Evolutionary conservation across 2,797 vertebrate species (phyloP), one percentile per base, ranked within the genome.

Genomic region (Molossus alvarezi): DNA sequence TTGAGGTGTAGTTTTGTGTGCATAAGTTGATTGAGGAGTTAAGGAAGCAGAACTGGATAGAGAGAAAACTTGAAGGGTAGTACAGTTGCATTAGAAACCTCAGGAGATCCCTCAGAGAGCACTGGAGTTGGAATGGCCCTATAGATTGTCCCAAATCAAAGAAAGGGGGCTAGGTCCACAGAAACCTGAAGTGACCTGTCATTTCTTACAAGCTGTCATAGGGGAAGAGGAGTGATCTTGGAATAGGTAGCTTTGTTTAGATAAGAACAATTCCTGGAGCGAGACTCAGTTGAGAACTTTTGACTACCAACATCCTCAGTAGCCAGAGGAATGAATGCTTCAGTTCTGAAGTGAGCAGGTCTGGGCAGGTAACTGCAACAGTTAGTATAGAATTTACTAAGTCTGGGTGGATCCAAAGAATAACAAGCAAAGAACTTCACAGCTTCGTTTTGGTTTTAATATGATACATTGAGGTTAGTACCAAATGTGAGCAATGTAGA

Each of bases 81-180:
- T 21, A 7, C 1, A 11, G 23, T 37, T 51, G n/a, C 3, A 14
- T 11, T 0, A 0, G 41, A 62, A 27, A 8, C 4, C 25, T 84
- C n/a, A 3, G 23, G 3, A 62, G 29, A 27, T 1, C 17, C 6
- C 17, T 21, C 20, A 4, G 5, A 5, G 14, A 80, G 13, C 51
- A 9, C 6, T 73, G 5, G 45, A 65, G 1, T 23, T 55, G 23
- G 15, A 9, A 20, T 2, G 21, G 27, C 71, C 41, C 12, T 25
- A 10, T 0, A 10, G 13, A 1, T 23, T 86, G n/a, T 77, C 33
- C 7, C 9, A 69, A 14, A 60, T 55, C 6, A 29, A 81, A 62
- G 11, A 41, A 64, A 64, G 73, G 64, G 20, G 9, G 9, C 9
- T 33, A 51, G 4, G 14, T 17, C 11, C 10, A 41, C 45, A 17